A percentile compares a stretch with the other conserved stretches of the same genome.
These are phyloP conservation scores for Mungos mungo DNA, from an alignment of 2,113 vertebrate species.

Conservation along the genomic window DNA sequence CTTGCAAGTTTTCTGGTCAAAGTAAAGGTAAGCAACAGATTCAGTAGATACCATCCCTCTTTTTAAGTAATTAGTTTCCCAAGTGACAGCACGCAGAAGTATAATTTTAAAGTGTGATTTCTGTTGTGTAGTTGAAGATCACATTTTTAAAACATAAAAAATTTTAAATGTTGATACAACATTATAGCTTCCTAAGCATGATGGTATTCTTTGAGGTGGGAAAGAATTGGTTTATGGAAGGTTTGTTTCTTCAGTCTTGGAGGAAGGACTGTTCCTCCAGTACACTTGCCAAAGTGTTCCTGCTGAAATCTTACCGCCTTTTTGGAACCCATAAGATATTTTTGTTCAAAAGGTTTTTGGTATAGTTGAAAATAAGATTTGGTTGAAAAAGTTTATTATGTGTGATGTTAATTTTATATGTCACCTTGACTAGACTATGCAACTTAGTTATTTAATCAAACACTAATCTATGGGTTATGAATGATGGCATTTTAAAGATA, in stretches of 20 bases:
- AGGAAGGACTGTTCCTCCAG: not conserved
- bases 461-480: not conserved
- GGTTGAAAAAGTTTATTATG: not conserved
- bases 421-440: not conserved
- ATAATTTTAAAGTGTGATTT: conserved; percentile 41
- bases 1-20: not conserved
- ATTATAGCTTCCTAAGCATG: not conserved
- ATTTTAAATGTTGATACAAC: not conserved
- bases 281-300: not conserved
- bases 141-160: conserved; percentile 42
- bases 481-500: not conserved
- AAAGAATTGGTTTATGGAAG: not conserved
- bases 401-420: not conserved
- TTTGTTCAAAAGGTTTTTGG: not conserved
- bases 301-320: not conserved
- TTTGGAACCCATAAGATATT: not conserved
- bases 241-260: not conserved
- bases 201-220: not conserved
- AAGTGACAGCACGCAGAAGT: not conserved
- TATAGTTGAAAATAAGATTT: conserved; percentile 37
- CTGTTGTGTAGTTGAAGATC: not conserved
- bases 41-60: not conserved
- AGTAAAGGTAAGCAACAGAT: not conserved
- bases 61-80: not conserved
- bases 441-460: not conserved